Evolutionary conservation across 53 echinoderm and acorn worm species (phyloP).

Genomic region (Actinopyga echinites): DNA sequence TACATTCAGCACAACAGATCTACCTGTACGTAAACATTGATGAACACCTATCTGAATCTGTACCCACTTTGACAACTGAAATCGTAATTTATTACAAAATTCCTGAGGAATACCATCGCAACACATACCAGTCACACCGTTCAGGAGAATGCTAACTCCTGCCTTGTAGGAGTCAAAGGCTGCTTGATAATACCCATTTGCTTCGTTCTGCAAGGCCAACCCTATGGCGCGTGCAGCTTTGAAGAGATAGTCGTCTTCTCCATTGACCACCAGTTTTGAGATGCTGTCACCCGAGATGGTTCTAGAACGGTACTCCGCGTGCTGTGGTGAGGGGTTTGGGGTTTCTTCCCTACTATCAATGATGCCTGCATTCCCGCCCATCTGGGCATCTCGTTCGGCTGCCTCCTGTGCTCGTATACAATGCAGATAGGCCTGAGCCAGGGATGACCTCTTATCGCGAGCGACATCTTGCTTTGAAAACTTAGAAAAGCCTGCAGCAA

Average conservation of each 20-base stretch:
- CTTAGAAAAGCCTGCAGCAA: background rate
- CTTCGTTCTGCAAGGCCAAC: slow-evolving; percentile 88
- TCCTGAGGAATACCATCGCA: too few relatives aligned
- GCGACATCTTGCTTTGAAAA: background rate
- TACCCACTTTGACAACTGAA: too few relatives aligned
- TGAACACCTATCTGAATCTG: too few relatives aligned
- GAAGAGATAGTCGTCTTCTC: slow-evolving; percentile 91
- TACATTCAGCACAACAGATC: too few relatives aligned
- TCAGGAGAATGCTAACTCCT: slow-evolving; percentile 84
- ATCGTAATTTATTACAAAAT: too few relatives aligned
- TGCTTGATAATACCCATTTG: slow-evolving; percentile 83
- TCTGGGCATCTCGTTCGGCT: slow-evolving; percentile 73
- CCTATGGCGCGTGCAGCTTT: slow-evolving; percentile 87
- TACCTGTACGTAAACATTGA: too few relatives aligned
- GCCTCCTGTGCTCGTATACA: slow-evolving; percentile 90
- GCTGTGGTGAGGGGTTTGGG: slow-evolving; percentile 19
- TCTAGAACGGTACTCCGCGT: slow-evolving; percentile 5
- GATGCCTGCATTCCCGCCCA: slow-evolving; percentile 54
- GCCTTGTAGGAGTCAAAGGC: slow-evolving; percentile 97
- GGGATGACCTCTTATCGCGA: slow-evolving; percentile 48
- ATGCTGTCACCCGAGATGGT: slow-evolving; percentile 65
- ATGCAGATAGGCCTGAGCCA: slow-evolving; percentile 91
- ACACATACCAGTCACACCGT: slow-evolving; percentile 91
- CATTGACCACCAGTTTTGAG: slow-evolving; percentile 73
- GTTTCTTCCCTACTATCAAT: slow-evolving; percentile 58